Evolutionary conservation across 2,797 vertebrate species (phyloP), one percentile per base, ranked within the genome.

Genomic region (Channa striata): DNA sequence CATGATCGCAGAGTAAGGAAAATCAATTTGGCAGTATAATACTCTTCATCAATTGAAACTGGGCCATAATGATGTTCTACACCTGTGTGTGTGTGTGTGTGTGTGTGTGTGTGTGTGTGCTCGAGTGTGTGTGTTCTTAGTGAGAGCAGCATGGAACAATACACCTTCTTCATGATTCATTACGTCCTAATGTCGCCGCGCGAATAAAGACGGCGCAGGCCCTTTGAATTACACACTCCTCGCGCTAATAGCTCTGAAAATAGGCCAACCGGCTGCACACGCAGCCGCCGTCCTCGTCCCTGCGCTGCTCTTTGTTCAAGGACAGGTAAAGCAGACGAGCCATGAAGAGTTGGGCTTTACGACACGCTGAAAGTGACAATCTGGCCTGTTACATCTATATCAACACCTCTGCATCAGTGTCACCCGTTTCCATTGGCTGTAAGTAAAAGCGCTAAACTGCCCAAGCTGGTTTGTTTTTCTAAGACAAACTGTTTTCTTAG

Each of bases 1-100:
- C 66, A 1, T 39, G 78, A 83, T 83, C 66, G 80, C 77, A 8
- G 72, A 72, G 79, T 57, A 82, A 64, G 82, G 75, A 78, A 78
- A 90, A 90, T 92, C 90, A 89, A 91, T 93, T 92, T 92, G 87
- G 77, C 63, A 14, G 80, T n/a, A 87, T 91, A 92, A 90, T 90
- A 71, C 83, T 90, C 87, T 82, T 84, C 88, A 92, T 92, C 91
- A 91, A 81, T 82, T 74, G 85, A 73, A 77, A 44, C 79, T 56
- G 74, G 71, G 71, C 8, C 59, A 85, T 91, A 92, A 92, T 92
- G 88, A 92, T 91, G 88, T 91, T 88, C 77, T 88, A 89, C 87
- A 90, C 90, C 89, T 91, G 89, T 16, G 77, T 39, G 82, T 56
- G 67, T 39, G 83, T 33, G 68, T 34, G 13, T 21, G 50, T 11